Evolutionary conservation across 2,888 invertebrate genomes (phyloP).

Genomic region (Drosophila planitibia): DNA sequence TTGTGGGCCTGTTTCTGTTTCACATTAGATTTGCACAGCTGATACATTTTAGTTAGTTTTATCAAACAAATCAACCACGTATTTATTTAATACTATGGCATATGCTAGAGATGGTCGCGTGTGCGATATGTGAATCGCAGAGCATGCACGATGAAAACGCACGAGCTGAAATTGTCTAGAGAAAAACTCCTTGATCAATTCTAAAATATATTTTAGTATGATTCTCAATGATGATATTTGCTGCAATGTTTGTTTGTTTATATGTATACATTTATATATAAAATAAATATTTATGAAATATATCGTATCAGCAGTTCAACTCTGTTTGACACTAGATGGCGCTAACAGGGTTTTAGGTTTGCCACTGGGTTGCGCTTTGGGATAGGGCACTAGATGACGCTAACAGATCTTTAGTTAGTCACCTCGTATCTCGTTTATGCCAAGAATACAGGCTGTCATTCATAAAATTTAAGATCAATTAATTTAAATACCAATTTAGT

Average conservation of each 20-base stretch:
- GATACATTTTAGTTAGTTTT: slow-evolving; percentile 41
- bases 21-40: slow-evolving; percentile 30
- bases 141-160: not conserved
- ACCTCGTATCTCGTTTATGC: slow-evolving; percentile 8
- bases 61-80: slow-evolving; percentile 56
- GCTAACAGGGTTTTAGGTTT: slow-evolving; percentile 7
- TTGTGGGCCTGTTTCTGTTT: slow-evolving; percentile 36
- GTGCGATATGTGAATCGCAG: not conserved
- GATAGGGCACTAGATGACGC: slow-evolving; percentile 29
- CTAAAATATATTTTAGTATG: too few relatives aligned
- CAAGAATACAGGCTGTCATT: slow-evolving; percentile 22
- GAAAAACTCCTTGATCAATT: not conserved
- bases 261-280: not conserved
- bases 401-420: slow-evolving; percentile 17
- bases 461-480: slow-evolving; percentile 17
- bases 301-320: not conserved
- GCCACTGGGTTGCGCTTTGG: not conserved
- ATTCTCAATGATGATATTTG: not conserved
- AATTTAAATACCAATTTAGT: slow-evolving; percentile 4
- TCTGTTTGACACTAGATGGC: slow-evolving; percentile 26
- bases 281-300: not conserved
- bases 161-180: not conserved
- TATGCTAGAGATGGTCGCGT: slow-evolving; percentile 19
- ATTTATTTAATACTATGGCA: slow-evolving; percentile 22
- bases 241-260: not conserved